Evolutionary conservation across 2,888 invertebrate species (phyloP), one percentile per base, ranked within the genome.

Genomic region (Eremobia ochroleuca): DNA sequence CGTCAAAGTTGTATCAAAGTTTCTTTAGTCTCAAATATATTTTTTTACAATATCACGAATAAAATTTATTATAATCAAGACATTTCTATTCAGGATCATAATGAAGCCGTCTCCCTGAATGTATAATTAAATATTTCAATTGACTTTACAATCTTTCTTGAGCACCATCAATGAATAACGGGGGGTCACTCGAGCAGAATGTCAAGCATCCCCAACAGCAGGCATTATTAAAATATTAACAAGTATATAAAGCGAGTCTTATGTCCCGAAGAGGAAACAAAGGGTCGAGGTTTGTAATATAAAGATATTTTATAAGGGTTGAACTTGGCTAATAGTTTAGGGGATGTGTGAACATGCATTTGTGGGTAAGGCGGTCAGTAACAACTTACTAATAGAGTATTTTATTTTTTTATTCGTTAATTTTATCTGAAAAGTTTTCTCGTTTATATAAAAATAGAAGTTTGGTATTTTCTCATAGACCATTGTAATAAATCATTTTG

Each of bases 271-370:
- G 21, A 78, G 78, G 68, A 76, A 68, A 76, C 79, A 77, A 86
- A 88, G 85, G 89, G 85, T 82, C 78, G 77, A 46, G 82, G 86
- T 86, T 76, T 83, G 75, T 79, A 89, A 86, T 85, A 87, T 88
- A 86, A 88, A 90, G 85, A 87, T 87, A 88, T 88, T 90, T 90
- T 88, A 90, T 90, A 88, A 88, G 88, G 89, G 90, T 89, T 87
- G 58, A 83, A 87, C 85, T 87, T 89, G 40, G 77, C 85, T 89
- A 89, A 87, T 89, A 90, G 90, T 89, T 89, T 83, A 80, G 75
- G 83, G 76, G 64, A 85, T 76, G 79, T 76, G 81, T 77, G 86
- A 89, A 88, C 88, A 85, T 76, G 59, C 81, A 78, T 83, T 82
- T 82, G 83, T 73, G 76, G 79, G 78, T 76, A 67, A 15, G 31